Evolutionary conservation across 2,113 vertebrate genomes (phyloP), one percentile per base, ranked within the genome.

Genomic region (Stigmatopora nigra): DNA sequence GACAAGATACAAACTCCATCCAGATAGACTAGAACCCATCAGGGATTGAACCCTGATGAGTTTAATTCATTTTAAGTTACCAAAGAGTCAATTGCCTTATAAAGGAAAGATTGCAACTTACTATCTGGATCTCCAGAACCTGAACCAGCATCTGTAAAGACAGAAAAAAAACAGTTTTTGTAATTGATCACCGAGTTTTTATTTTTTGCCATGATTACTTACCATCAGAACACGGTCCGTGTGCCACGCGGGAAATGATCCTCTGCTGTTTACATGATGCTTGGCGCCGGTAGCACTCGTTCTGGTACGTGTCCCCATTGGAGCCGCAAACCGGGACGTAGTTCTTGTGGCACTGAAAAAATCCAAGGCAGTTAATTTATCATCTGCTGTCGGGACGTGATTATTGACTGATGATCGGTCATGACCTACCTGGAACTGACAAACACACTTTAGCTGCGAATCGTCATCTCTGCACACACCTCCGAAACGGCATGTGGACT

Each of bases 271-370:
- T 96, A 91, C 95, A 98, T 83, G 95, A 89, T 75, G 94, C 94
- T 87, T 93, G 94, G 64, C 92, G 91, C 83, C 96, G 86, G 88
- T 93, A 96, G 85, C 95, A 98, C 80, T 98, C 94, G 58, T 96
- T 98, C 90, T 98, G 95, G 84, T 96, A 98, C 74, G 95, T 96
- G 90, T 98, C 95, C 78, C 95, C 95, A 69, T 97, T 97, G 66
- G 95, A 96, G 71, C 94, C 95, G 84, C 95, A 98, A 81, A 97
- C 95, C 0, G 95, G 95, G 84, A 93, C 89, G 82, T 95, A 98
- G 88, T 94, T 94, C 72, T 93, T 97, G 76, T 94, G 92, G 82
- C 95, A 98, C 95, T 98, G 84, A 8, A 57, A 63, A 63, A 41
- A 11, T 13, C 11, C 20, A 47, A 20, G 9, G 38, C 38, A 3